A percentile compares a stretch with the other conserved stretches of the same genome.
These are phyloP conservation scores for Troides oblongomaculatus DNA, from an alignment of 2,888 invertebrate species.

Conservation along the genomic window DNA sequence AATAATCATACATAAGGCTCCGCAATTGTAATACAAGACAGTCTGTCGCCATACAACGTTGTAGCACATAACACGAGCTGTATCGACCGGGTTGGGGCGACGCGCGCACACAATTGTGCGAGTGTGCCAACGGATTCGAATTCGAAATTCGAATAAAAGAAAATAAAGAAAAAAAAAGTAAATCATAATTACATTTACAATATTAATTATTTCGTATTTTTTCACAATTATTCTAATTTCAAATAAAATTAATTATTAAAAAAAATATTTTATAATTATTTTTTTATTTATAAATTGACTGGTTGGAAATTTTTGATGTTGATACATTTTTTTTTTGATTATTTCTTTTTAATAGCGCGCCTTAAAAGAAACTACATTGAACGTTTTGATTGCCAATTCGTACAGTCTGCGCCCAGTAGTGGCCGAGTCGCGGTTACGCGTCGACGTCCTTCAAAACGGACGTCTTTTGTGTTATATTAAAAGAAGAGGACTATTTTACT, in stretches of 20 bases:
- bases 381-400: constrained; percentile 49
- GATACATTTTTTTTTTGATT: constrained; percentile 10
- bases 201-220: neutral
- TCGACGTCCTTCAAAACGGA: constrained; percentile 60
- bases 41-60: constrained; percentile 70
- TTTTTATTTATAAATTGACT: constrained; percentile 1
- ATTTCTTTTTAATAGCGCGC: constrained; percentile 24
- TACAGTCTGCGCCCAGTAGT: constrained; percentile 68
- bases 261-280: constrained; percentile 7
- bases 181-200: neutral
- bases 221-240: neutral
- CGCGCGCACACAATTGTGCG: constrained; percentile 68
- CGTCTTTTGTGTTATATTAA: constrained; percentile 35
- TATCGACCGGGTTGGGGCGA: constrained; percentile 69
- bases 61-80: constrained; percentile 62
- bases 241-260: neutral
- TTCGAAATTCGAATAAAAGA: constrained; percentile 28
- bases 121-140: constrained; percentile 43
- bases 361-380: constrained; percentile 18
- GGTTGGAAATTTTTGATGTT: neutral
- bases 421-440: constrained; percentile 57
- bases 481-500: constrained; percentile 37
- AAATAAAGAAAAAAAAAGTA: neutral
- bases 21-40: constrained; percentile 70
- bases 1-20: constrained; percentile 40